Base-by-base conservation (phyloP, 2,888 invertebrate species). In the Allophyes oxyacanthae region DNA sequence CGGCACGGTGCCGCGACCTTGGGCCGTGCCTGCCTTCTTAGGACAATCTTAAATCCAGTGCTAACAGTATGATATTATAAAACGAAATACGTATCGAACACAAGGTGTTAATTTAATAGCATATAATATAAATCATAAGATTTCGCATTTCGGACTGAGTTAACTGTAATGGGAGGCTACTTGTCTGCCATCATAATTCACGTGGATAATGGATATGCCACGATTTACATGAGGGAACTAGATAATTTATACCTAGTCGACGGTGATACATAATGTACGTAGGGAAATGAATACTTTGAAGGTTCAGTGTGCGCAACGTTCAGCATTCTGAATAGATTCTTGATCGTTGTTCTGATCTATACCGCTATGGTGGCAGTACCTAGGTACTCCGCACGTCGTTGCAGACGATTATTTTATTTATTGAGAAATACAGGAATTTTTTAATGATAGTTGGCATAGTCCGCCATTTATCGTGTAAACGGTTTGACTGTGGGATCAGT, bases 311-410 rank as follows among this genome's bases (percentile, higher is more conserved):
- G 37, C 1, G 25, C 6, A 28, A 28, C 5, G 14, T 14, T 6
- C 14, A 9, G 10, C 10, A 4, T 20, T 14, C 30, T 11, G 30
- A 30, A 4, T 5, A 37, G 13, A 14, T 15, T 38, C 4, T 45
- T 41, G 30, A 36, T 48, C 66, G 40, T 33, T 59, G 33, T 20
- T 33, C 11, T 6, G 13, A 51, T 15, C 33, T 30, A 25, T 41
- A 36, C 11, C 28, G 1, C 28, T 28, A 8, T 8, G 28, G 8
- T 34, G 25, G 42, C 8, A n/a, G n/a, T n/a, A n/a, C n/a, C n/a
- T n/a, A n/a, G 32, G 25, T 26, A 51, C 11, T 61, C 28, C 46
- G 38, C 48, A 36, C 44, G n/a, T n/a, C n/a, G n/a, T n/a, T n/a
- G n/a, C n/a, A n/a, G n/a, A n/a, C n/a, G n/a, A n/a, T n/a, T n/a